A percentile compares a stretch with the other conserved stretches of the same genome.
These are phyloP conservation scores for Acronicta leporina DNA, from an alignment of 2,888 invertebrate genomes.

Conservation along the genomic window DNA sequence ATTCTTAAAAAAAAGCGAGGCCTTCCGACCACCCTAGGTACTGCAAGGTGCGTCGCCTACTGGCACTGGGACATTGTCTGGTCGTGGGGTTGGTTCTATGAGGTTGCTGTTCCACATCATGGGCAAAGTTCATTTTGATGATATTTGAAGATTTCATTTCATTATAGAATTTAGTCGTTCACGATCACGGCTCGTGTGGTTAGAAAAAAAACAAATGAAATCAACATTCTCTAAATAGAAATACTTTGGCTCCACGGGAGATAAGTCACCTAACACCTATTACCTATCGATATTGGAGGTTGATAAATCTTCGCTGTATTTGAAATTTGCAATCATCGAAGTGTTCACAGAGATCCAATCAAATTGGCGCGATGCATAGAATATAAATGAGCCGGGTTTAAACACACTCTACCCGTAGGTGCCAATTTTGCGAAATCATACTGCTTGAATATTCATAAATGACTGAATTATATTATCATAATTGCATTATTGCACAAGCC, in stretches of 20 bases:
- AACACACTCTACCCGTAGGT: slow-evolving; percentile 60
- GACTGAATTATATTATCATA: slow-evolving; percentile 55
- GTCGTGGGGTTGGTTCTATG: too few relatives aligned
- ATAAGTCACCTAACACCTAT: slow-evolving; percentile 36
- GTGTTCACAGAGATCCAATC: slow-evolving; percentile 67
- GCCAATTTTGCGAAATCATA: slow-evolving; percentile 63
- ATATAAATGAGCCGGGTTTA: slow-evolving; percentile 69
- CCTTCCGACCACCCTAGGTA: too few relatives aligned
- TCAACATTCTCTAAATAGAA: not conserved
- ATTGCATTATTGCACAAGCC: slow-evolving; percentile 43
- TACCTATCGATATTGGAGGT: slow-evolving; percentile 35
- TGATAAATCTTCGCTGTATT: slow-evolving; percentile 55
- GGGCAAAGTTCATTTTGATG: too few relatives aligned
- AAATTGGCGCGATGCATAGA: slow-evolving; percentile 69
- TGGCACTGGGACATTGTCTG: too few relatives aligned
- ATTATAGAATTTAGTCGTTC: too few relatives aligned
- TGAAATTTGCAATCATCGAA: slow-evolving; percentile 68
- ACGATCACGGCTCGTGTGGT: too few relatives aligned
- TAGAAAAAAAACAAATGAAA: not conserved
- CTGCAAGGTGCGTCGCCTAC: too few relatives aligned
- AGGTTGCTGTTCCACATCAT: too few relatives aligned
- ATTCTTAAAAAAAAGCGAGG: too few relatives aligned
- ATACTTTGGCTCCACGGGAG: not conserved
- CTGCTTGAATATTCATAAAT: slow-evolving; percentile 69
- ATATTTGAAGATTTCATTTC: too few relatives aligned